Conservation (phyloP, 1,140 invertebrate species). For the Orchesella cincta region DNA sequence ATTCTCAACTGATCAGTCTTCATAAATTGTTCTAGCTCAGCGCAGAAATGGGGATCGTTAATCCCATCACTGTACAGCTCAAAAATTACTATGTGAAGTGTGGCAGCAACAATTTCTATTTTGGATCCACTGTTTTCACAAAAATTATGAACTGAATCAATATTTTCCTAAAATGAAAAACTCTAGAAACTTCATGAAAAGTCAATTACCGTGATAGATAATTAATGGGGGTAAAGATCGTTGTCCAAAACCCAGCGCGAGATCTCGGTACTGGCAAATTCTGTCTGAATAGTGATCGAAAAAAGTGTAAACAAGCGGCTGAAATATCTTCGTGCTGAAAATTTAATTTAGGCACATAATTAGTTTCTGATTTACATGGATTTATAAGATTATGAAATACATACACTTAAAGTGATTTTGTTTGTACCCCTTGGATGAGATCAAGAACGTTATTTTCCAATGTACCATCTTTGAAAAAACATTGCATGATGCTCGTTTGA, state of each 20-base stretch:
- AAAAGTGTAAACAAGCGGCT: slow-evolving; percentile 26
- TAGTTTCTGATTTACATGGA: no score
- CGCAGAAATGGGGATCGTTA: slow-evolving; percentile 25
- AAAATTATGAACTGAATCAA: no score
- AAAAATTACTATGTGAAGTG: slow-evolving; percentile 35
- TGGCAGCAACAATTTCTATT: slow-evolving; percentile 37
- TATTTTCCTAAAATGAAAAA: no score
- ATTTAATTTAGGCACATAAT: no score
- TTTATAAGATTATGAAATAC: no score
- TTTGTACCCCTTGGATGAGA: slow-evolving; percentile 34
- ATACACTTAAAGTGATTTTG: no score
- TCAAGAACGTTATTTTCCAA: slow-evolving; percentile 36
- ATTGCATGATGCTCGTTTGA: slow-evolving; percentile 44
- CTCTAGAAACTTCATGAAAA: not conserved
- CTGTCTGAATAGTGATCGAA: slow-evolving; percentile 42
- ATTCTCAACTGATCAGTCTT: slow-evolving; percentile 13
- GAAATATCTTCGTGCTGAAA: slow-evolving; percentile 41
- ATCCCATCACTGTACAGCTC: slow-evolving; percentile 33
- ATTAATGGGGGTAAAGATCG: not conserved
- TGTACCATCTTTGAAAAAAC: slow-evolving; percentile 40
- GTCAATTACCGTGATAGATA: not conserved
- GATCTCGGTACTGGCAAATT: not conserved
- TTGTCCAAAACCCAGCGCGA: not conserved
- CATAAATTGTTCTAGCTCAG: slow-evolving; percentile 21
- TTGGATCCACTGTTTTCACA: slow-evolving; percentile 9